Conservation (phyloP, 1,140 invertebrate species). For the Lasioglossum baleicum region DNA sequence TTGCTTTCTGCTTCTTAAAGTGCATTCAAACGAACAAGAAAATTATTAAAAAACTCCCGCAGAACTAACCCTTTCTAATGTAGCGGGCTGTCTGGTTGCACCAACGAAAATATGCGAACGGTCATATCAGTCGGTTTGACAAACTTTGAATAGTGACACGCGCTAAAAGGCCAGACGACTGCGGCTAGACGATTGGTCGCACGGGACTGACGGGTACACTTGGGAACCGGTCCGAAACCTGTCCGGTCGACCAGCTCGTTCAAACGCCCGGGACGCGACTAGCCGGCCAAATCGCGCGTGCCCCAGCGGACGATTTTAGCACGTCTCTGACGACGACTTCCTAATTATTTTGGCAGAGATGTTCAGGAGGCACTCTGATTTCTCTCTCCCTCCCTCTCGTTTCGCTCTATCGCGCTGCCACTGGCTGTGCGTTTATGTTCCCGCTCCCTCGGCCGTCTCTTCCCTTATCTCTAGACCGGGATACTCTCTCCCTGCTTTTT, state of each 20-base stretch:
- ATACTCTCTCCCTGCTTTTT: neutral
- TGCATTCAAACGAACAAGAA: neutral
- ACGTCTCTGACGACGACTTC: constrained; percentile 84
- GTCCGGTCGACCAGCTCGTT: constrained; percentile 64
- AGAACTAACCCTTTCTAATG: constrained; percentile 51
- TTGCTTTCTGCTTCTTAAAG: neutral
- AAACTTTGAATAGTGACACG: neutral
- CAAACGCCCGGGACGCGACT: constrained; percentile 75
- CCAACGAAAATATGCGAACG: constrained; percentile 12
- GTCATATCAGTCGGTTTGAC: constrained; percentile 42
- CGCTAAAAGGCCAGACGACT: constrained; percentile 19
- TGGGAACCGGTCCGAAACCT: constrained; percentile 42
- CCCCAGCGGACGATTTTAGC: constrained; percentile 87
- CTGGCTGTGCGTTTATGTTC: neutral
- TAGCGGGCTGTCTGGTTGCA: constrained; percentile 3
- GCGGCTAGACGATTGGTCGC: constrained; percentile 80
- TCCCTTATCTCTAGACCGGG: neutral
- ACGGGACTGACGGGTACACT: constrained; percentile 64
- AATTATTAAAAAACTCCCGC: constrained; percentile 1
- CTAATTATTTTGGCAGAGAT: constrained; percentile 88
- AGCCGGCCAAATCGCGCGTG: constrained; percentile 76
- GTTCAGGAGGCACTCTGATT: constrained; percentile 45
- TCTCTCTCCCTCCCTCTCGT: constrained; percentile 14
- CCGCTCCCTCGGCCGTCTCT: neutral
- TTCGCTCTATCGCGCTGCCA: neutral